Evolutionary conservation across 1,140 invertebrate genomes (phyloP), one percentile per base, ranked within the genome.

Genomic region (Limonius californicus): DNA sequence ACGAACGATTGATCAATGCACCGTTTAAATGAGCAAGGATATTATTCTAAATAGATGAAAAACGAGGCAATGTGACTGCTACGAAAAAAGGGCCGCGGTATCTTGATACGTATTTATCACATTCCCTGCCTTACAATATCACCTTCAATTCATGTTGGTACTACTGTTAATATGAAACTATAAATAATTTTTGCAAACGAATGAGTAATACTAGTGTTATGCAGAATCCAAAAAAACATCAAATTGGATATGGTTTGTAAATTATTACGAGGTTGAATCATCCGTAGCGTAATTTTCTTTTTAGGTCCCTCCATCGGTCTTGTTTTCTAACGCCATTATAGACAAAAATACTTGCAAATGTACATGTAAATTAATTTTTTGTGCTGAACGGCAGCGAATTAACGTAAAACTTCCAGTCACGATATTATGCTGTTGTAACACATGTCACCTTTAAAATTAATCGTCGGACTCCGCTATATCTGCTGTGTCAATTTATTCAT

Each of bases 401-500:
- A 14, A 14, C n/a, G 35, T 39, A 39, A 39, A 39, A 39, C 2
- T n/a, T 39, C n/a, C 1, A 14, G 8, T 2, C 35, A 39, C 2
- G 8, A 14, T 39, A 9, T 6, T 39, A 39, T 39, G 11, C 23
- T 27, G 23, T 27, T 27, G 23, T 45, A 45, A 45, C 42, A 45
- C 42, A 45, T 45, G 16, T 45, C 42, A 45, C 16, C 14, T 45
- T 45, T 45, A 50, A 19, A 50, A 50, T 50, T 50, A 50, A 50
- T 50, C n/a, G 45, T 50, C 19, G 6, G n/a, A 39, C n/a, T 6
- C n/a, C 8, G 35, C n/a, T 39, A 14, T 12, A 39, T 39, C 35
- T 39, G 35, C 35, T 39, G 16, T 50, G 14, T 50, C 45, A 50
- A 50, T 50, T 50, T 50, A 50, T 50, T 50, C 16, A 50, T 50